A percentile compares a stretch with the other conserved stretches of the same genome.
These are phyloP conservation scores for Caranx melampygus DNA, from an alignment of 2,113 vertebrate genomes.

Conservation along the genomic window DNA sequence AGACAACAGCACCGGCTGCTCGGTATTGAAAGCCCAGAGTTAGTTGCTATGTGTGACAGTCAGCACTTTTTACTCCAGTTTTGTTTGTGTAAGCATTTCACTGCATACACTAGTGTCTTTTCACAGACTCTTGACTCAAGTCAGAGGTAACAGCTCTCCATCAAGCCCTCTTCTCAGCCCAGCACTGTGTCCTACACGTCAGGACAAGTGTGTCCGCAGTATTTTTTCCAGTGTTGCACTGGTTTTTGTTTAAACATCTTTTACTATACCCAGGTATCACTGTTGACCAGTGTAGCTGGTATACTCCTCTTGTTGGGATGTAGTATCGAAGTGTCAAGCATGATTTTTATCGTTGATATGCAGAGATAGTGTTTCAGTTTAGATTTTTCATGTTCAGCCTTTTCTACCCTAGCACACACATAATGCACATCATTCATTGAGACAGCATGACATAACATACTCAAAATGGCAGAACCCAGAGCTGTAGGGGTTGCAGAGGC, in stretches of 20 bases:
- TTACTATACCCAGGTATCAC: background rate
- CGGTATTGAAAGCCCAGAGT: conserved; percentile 23
- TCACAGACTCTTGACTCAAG: conserved; percentile 13
- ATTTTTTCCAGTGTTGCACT: background rate
- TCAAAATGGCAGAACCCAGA: conserved; percentile 25
- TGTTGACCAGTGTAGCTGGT: background rate
- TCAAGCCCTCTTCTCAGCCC: background rate
- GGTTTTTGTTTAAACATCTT: background rate
- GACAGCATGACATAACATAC: conserved; percentile 9
- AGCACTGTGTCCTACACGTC: background rate
- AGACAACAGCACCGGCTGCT: conserved; percentile 18
- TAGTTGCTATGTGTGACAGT: conserved; percentile 24
- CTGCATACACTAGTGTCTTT: conserved; percentile 1
- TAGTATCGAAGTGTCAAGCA: background rate
- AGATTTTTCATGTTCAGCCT: background rate
- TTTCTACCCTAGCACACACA: background rate
- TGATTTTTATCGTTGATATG: background rate
- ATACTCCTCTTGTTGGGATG: no score
- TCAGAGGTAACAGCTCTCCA: background rate
- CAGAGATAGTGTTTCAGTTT: conserved; percentile 1
- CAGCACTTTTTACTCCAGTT: conserved; percentile 46
- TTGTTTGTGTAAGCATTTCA: conserved; percentile 42
- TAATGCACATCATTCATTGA: background rate
- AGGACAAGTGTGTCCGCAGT: background rate
- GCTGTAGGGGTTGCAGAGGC: conserved; percentile 5